These are phyloP conservation scores for Trissoscelio sp. DNA, from an alignment of 2,888 invertebrate species.

Conservation along the genomic window DNA sequence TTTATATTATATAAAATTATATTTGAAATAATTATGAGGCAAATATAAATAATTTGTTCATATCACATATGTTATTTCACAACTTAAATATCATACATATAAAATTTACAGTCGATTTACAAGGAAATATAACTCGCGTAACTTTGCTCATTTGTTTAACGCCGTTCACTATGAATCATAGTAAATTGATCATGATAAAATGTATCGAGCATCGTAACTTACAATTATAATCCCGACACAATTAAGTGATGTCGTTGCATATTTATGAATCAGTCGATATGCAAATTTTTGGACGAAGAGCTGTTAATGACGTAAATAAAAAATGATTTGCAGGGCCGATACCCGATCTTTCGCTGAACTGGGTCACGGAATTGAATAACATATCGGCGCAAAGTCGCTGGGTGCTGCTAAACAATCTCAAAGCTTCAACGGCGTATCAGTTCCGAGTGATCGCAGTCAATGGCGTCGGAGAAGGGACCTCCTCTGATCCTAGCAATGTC, in stretches of 20 bases:
- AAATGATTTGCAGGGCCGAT: slow-evolving; percentile 88
- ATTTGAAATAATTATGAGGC: no score
- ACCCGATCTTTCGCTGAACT: slow-evolving; percentile 93
- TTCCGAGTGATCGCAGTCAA: slow-evolving; percentile 99
- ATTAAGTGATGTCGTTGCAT: slow-evolving; percentile 1
- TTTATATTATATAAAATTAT: no score
- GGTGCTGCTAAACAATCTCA: slow-evolving; percentile 92
- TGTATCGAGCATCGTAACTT: not conserved
- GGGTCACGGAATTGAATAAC: slow-evolving; percentile 94
- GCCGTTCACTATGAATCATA: not conserved
- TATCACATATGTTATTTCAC: no score
- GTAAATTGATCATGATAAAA: slow-evolving; percentile 6
- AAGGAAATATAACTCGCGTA: no score
- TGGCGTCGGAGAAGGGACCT: slow-evolving; percentile 96
- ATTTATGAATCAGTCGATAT: slow-evolving; percentile 10
- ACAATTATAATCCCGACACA: slow-evolving; percentile 15
- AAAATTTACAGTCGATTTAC: no score
- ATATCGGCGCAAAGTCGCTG: slow-evolving; percentile 92
- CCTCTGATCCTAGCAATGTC: slow-evolving; percentile 94
- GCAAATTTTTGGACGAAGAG: not conserved
- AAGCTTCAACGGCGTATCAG: slow-evolving; percentile 97
- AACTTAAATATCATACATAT: no score
- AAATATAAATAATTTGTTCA: no score
- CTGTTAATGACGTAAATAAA: slow-evolving; percentile 2
- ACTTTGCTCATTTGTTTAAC: no score